phyloP scores from a whole-genome alignment of 2,797 vertebrate genomes.

The Diglossa cyanea region DNA sequence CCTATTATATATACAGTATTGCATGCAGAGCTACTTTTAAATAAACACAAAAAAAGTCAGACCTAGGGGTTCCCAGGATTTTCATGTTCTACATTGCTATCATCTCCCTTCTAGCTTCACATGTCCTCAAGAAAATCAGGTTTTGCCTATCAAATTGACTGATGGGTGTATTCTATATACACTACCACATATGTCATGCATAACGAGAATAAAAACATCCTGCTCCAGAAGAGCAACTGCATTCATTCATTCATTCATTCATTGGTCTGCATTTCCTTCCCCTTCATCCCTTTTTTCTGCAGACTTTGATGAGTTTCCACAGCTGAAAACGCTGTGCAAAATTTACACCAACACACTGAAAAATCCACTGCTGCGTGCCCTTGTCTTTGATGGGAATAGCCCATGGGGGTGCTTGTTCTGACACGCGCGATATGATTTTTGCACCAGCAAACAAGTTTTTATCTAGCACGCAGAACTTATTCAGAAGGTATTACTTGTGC shows the following conservation, averaged over 20 bases:
- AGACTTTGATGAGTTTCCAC: not conserved
- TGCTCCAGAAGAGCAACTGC: not conserved
- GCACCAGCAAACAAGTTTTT: conserved; percentile 67
- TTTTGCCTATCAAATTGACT: not conserved
- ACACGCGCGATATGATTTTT: conserved; percentile 54
- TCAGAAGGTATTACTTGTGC: conserved; percentile 66
- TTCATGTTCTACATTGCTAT: not conserved
- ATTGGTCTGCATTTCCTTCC: not conserved
- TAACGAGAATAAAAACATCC: not conserved
- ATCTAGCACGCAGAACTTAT: conserved; percentile 56
- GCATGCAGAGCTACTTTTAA: not conserved
- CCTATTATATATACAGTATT: not conserved
- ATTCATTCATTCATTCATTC: not conserved
- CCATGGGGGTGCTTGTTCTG: conserved; percentile 60
- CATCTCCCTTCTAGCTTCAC: not conserved
- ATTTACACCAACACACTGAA: not conserved
- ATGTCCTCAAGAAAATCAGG: not conserved
- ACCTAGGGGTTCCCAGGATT: not conserved
- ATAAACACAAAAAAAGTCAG: not conserved
- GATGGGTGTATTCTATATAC: not conserved
- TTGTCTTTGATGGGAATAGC: conserved; percentile 9
- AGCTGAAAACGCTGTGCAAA: not conserved
- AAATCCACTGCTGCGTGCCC: not conserved
- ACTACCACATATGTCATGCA: not conserved
- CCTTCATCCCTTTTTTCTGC: not conserved